Evolutionary conservation across 2,888 invertebrate species (phyloP).

Genomic region (Scelioninae gen. 2): DNA sequence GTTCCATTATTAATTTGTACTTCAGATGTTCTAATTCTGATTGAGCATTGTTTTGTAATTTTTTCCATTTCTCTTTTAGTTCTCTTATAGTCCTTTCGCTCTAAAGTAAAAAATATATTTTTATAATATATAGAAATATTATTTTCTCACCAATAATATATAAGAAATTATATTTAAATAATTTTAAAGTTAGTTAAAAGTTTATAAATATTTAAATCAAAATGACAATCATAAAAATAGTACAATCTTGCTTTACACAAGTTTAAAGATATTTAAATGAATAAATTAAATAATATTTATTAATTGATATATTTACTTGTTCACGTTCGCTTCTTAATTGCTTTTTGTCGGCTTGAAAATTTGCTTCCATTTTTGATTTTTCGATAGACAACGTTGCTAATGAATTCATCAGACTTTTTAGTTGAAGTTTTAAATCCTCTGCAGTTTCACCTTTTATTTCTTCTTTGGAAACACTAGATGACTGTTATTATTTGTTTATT

Average conservation of each 20-base stretch:
- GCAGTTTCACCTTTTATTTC: slow-evolving; percentile 65
- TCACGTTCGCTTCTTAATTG: slow-evolving; percentile 77
- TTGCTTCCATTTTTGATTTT: slow-evolving; percentile 90
- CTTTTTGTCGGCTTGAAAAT: slow-evolving; percentile 85
- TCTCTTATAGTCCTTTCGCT: slow-evolving; percentile 79
- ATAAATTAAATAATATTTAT: no score
- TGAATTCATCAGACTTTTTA: slow-evolving; percentile 82
- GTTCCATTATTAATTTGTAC: slow-evolving; percentile 85
- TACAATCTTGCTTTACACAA: no score
- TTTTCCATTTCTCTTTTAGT: slow-evolving; percentile 79
- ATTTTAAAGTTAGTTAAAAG: no score
- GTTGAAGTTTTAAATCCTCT: slow-evolving; percentile 75
- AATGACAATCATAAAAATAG: no score
- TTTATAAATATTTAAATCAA: no score
- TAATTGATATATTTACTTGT: slow-evolving; percentile 74
- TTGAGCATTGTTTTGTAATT: slow-evolving; percentile 77
- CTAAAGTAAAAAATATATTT: no score
- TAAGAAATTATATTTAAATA: no score
- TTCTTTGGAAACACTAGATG: slow-evolving; percentile 52
- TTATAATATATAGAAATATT: no score
- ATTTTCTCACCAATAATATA: no score
- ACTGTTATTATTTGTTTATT: slow-evolving; percentile 1
- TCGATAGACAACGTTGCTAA: slow-evolving; percentile 87
- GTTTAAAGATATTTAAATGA: no score
- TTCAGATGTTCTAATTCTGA: slow-evolving; percentile 82